Conservation (phyloP, 2,113 vertebrate genomes). For the Macroglossus sobrinus region DNA sequence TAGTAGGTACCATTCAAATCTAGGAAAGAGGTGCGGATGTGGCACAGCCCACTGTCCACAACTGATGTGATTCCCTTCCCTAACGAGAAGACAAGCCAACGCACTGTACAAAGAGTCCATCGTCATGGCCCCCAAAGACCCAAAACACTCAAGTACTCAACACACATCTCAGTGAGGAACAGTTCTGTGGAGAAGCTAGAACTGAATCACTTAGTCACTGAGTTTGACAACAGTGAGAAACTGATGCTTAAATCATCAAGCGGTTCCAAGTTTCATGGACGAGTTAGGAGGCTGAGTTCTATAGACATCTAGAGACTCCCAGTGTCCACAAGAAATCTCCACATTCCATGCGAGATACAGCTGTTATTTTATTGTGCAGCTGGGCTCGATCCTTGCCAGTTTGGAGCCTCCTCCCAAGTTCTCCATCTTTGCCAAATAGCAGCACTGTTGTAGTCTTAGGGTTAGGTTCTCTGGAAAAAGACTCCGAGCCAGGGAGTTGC, state of each 20-base stretch:
- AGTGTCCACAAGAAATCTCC: neutral
- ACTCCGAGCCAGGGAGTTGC: neutral
- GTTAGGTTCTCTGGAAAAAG: neutral
- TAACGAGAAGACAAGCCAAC: neutral
- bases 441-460: neutral
- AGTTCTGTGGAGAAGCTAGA: neutral
- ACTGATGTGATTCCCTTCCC: too few species aligned
- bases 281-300: neutral
- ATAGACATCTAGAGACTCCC: neutral
- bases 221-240: neutral
- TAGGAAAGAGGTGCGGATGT: neutral
- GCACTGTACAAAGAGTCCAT: neutral
- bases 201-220: neutral
- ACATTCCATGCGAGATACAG: neutral
- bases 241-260: slow-evolving; percentile 6
- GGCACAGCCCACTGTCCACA: neutral
- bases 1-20: neutral
- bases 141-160: neutral
- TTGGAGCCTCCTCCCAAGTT: neutral
- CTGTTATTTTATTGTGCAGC: neutral
- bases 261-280: neutral
- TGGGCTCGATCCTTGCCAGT: neutral
- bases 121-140: neutral
- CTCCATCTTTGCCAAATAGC: neutral
- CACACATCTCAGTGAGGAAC: neutral